phyloP scores from a whole-genome alignment of 2,888 invertebrate genomes.

The Archaeoteleia sp. region DNA sequence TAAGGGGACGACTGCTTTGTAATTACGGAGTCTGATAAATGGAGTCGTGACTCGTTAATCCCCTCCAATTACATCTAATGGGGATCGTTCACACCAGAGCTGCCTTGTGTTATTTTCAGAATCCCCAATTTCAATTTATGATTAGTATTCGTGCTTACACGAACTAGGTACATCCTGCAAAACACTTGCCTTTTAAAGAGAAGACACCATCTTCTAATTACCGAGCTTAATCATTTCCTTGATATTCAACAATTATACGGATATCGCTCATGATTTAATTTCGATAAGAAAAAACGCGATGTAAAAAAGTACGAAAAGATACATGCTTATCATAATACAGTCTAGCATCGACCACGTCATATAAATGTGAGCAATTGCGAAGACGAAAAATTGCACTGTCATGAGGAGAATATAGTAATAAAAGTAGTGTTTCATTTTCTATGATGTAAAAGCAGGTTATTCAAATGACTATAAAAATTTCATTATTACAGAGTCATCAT shows the following conservation, averaged over 20 bases:
- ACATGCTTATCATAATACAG: too few species aligned
- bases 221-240: background rate
- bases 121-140: conserved; percentile 56
- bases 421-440: too few species aligned
- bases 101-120: conserved; percentile 61
- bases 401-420: too few species aligned
- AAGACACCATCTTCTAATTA: conserved; percentile 6
- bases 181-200: conserved; percentile 23
- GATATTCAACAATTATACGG: background rate
- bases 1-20: conserved; percentile 66
- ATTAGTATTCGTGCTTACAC: conserved; percentile 47
- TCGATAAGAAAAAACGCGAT: background rate
- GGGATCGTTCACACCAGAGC: conserved; percentile 64
- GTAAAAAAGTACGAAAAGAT: background rate
- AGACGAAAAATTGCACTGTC: too few species aligned
- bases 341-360: too few species aligned
- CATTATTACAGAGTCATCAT: too few species aligned
- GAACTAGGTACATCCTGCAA: conserved; percentile 42
- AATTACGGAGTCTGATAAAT: conserved; percentile 74
- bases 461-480: too few species aligned
- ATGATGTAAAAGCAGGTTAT: too few species aligned
- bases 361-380: too few species aligned
- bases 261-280: background rate
- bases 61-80: conserved; percentile 72
- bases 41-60: conserved; percentile 74